Conservation (phyloP, 2,113 vertebrate species). For the Mixornis gularis region DNA sequence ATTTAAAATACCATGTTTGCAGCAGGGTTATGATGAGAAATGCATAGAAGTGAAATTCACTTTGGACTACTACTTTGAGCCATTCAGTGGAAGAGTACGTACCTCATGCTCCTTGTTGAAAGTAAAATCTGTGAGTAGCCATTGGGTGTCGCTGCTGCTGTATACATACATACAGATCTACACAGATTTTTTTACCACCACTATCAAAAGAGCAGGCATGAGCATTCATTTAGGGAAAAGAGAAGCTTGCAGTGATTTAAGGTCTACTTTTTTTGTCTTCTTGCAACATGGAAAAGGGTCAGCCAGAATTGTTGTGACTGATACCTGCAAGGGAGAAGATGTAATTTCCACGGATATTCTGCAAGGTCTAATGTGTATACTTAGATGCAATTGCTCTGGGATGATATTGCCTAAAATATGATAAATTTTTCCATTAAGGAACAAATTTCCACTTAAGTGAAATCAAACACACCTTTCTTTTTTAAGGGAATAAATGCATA, state of each 20-base stretch:
- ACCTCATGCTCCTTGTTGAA: neutral
- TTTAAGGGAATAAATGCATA: neutral
- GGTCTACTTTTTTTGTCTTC: neutral
- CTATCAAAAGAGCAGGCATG: neutral
- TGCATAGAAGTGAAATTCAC: neutral
- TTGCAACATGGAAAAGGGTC: neutral
- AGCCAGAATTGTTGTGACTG: neutral
- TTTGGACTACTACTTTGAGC: neutral
- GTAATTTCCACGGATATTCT: neutral
- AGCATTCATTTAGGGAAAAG: neutral
- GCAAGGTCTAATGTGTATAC: neutral
- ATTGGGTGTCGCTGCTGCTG: constrained; percentile 4
- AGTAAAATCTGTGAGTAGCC: neutral
- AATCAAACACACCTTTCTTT: constrained; percentile 38
- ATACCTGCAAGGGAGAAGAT: neutral
- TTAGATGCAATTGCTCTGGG: constrained; percentile 4
- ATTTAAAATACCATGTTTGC: neutral
- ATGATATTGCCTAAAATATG: constrained; percentile 17
- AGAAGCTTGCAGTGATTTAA: neutral
- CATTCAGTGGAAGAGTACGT: neutral
- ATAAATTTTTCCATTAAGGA: constrained; percentile 30
- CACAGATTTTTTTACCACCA: neutral
- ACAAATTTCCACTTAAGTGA: constrained; percentile 34
- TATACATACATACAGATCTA: neutral
- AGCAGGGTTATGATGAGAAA: neutral